Evolutionary conservation across 2,888 invertebrate species (phyloP), one percentile per base, ranked within the genome.

Genomic region (Caenorhabditis panamensis): DNA sequence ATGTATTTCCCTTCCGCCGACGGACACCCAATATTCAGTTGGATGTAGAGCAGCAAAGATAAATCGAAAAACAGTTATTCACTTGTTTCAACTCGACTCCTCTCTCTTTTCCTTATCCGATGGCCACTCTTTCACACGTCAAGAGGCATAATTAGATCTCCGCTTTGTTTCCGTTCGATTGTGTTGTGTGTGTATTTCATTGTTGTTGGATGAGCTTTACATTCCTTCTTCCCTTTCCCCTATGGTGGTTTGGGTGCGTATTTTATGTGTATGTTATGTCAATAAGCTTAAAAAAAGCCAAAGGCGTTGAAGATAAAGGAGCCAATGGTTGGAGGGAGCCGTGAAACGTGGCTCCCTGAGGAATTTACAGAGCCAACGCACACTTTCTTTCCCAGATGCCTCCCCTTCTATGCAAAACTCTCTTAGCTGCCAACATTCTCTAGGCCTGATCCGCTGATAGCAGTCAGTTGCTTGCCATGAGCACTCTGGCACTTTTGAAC

Each of bases 261-360:
- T 73, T 75, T 75, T 75, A 66, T 66, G 75, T 66, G 22, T 67
- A 75, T 75, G 66, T 76, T 62, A 67, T 69, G 78, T 61, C 71
- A 71, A 78, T 71, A 54, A 71, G 71, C 66, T 75, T 64, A 58
- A 54, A 66, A 66, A 68, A 77, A 53, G 31, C 41, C 28, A 54
- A 49, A 51, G 67, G 44, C 51, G 59, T 16, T 26, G 61, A 62
- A 69, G 63, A 66, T 66, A 61, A 75, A 75, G 49, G 61, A 59
- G 53, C 61, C 44, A 6, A 26, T 53, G 54, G 63, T 58, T 64
- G 68, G 44, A 31, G 18, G 47, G 53, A 75, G 75, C 66, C 54
- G 71, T 78, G 78, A 78, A 68, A 59, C 78, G 78, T 78, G 64
- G 78, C 66, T 78, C 78, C 78, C 78, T 44, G 51, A 78, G 78